These are phyloP conservation scores for Aramus guarauna DNA, from an alignment of 2,113 vertebrate genomes.

Conservation along the genomic window DNA sequence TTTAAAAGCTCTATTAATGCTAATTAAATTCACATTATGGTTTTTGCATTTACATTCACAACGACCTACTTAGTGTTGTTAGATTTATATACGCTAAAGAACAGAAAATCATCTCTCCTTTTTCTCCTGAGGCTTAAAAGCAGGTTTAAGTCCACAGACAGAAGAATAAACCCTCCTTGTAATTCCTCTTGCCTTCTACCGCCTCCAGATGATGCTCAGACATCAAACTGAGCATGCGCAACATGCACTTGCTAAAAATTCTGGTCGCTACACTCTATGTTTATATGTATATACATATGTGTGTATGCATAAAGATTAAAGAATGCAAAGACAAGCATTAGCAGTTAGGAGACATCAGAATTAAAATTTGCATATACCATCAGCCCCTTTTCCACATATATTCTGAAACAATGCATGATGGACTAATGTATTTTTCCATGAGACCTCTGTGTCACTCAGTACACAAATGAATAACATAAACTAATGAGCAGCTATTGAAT, in stretches of 20 bases:
- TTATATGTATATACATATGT: background rate
- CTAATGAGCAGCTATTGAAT: background rate
- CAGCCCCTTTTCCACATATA: accelerated
- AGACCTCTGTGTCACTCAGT: background rate
- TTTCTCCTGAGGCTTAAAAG: background rate
- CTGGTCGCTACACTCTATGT: background rate
- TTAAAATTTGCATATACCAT: background rate
- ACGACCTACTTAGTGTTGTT: background rate
- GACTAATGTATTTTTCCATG: background rate
- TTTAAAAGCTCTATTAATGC: background rate
- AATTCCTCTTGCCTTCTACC: background rate
- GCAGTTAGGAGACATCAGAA: background rate
- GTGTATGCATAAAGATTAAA: background rate
- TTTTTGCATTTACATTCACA: background rate
- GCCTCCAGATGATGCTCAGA: background rate
- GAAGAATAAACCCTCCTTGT: background rate
- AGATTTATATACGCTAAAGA: background rate
- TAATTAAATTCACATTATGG: background rate
- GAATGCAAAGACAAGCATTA: background rate
- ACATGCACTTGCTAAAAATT: background rate
- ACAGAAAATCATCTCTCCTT: background rate
- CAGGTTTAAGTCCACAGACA: background rate
- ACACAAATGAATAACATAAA: background rate
- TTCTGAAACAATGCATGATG: background rate
- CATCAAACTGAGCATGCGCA: background rate